Evolutionary conservation across 2,888 invertebrate species (phyloP).

Genomic region (Sarcophaga variegata): DNA sequence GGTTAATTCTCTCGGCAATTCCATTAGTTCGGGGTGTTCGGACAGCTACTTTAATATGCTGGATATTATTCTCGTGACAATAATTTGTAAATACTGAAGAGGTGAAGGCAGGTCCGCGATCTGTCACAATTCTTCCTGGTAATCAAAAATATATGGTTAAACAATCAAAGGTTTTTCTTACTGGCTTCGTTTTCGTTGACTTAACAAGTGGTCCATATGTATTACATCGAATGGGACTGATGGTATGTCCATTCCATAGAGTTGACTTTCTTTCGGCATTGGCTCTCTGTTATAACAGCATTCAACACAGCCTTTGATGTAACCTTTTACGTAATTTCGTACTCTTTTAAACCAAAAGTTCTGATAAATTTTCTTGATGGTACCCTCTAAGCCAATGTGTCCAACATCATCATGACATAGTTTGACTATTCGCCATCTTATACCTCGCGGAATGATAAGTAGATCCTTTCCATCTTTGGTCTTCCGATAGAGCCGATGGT

Average conservation of each 20-base stretch:
- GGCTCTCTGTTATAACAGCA: slow-evolving; percentile 13
- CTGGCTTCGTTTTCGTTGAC: slow-evolving; percentile 68
- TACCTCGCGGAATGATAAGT: slow-evolving; percentile 11
- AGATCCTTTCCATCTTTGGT: neutral
- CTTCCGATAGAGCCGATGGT: too few relatives aligned
- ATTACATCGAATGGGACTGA: slow-evolving; percentile 63
- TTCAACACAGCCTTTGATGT: neutral
- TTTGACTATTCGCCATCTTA: slow-evolving; percentile 6
- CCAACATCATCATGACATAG: slow-evolving; percentile 42
- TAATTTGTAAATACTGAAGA: too few relatives aligned
- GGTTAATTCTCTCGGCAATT: slow-evolving; percentile 59
- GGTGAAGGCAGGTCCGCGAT: slow-evolving; percentile 46
- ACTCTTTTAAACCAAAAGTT: slow-evolving; percentile 10
- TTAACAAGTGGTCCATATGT: slow-evolving; percentile 69
- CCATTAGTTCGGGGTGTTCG: slow-evolving; percentile 65
- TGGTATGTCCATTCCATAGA: slow-evolving; percentile 28
- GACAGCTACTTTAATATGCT: slow-evolving; percentile 55
- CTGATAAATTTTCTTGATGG: neutral
- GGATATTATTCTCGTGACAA: too few relatives aligned
- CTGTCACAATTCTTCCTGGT: slow-evolving; percentile 53
- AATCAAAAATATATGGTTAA: slow-evolving; percentile 58
- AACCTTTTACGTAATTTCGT: slow-evolving; percentile 9
- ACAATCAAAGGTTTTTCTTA: slow-evolving; percentile 60
- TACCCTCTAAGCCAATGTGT: slow-evolving; percentile 20
- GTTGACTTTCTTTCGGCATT: too few relatives aligned